phyloP scores from a whole-genome alignment of 2,797 vertebrate genomes.

The Hirundo rustica region DNA sequence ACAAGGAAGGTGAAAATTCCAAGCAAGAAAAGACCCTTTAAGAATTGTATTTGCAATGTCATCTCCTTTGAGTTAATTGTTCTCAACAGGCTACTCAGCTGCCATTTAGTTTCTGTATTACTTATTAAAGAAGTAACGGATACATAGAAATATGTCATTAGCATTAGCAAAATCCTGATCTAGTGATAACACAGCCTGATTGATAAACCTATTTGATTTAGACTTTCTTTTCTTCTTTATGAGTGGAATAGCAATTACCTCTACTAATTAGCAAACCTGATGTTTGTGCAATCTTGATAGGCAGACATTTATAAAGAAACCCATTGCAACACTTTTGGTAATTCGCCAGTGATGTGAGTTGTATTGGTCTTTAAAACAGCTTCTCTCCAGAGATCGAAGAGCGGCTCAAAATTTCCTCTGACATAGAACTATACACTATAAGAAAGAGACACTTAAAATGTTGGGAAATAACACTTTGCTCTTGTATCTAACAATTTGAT shows the following conservation, averaged over 20 bases:
- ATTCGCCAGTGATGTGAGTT: neutral
- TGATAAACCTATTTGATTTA: neutral
- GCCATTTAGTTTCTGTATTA: constrained; percentile 35
- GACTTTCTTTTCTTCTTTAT: neutral
- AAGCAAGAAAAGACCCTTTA: constrained; percentile 20
- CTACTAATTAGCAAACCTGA: neutral
- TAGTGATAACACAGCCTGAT: neutral
- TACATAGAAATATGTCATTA: neutral
- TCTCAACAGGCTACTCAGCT: constrained; percentile 46
- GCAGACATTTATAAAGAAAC: neutral
- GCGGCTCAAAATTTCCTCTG: neutral
- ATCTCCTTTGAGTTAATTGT: constrained; percentile 64
- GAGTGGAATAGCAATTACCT: neutral
- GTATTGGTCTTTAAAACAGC: neutral
- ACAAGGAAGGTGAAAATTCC: constrained; percentile 26
- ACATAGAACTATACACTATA: neutral
- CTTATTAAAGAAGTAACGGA: neutral
- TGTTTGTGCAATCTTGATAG: neutral
- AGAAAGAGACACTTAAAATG: neutral
- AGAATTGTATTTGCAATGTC: constrained; percentile 9
- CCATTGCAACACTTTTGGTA: neutral
- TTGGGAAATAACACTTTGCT: neutral
- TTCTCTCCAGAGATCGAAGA: neutral
- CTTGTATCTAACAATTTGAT: neutral
- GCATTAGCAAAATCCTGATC: neutral